These are phyloP conservation scores for Solenopsis fugax DNA, from an alignment of 1,140 invertebrate genomes.

Conservation along the genomic window DNA sequence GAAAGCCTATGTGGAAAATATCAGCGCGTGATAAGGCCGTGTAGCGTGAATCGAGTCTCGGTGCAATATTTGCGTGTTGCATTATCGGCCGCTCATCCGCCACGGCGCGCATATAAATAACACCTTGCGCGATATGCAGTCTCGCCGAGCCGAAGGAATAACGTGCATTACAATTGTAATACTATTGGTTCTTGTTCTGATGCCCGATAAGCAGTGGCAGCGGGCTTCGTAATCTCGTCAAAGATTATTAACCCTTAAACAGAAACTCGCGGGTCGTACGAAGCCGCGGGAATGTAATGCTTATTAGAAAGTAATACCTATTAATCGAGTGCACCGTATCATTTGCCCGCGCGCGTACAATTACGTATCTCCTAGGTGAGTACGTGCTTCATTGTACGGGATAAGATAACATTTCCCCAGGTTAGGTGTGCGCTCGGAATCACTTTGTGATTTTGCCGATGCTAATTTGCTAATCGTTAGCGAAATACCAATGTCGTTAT, in stretches of 20 bases:
- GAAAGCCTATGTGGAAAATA: constrained; percentile 5
- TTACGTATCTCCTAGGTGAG: background rate
- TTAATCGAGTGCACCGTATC: constrained; percentile 42
- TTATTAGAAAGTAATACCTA: constrained; percentile 40
- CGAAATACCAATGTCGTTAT: background rate
- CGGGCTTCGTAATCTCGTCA: constrained; percentile 42
- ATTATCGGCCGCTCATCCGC: constrained; percentile 76
- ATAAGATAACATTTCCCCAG: constrained; percentile 21
- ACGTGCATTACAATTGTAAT: constrained; percentile 66
- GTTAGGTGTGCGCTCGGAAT: background rate
- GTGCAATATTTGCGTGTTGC: constrained; percentile 66
- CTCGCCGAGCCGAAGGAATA: constrained; percentile 67
- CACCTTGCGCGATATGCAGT: constrained; percentile 67
- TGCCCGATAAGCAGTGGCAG: constrained; percentile 59
- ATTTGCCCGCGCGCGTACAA: background rate
- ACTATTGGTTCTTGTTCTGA: constrained; percentile 57
- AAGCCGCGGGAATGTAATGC: constrained; percentile 1
- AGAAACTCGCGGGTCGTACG: background rate
- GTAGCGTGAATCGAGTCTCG: constrained; percentile 13
- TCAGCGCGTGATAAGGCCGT: constrained; percentile 41
- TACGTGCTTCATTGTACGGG: background rate
- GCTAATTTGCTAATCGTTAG: constrained; percentile 10
- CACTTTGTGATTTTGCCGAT: background rate
- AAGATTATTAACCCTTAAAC: constrained; percentile 63
- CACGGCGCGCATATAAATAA: constrained; percentile 68